Percentiles rank a stretch among this genome's conserved stretches.
phyloP scores from a whole-genome alignment of 2,113 vertebrate species.

The Paracanthobrama guichenoti region DNA sequence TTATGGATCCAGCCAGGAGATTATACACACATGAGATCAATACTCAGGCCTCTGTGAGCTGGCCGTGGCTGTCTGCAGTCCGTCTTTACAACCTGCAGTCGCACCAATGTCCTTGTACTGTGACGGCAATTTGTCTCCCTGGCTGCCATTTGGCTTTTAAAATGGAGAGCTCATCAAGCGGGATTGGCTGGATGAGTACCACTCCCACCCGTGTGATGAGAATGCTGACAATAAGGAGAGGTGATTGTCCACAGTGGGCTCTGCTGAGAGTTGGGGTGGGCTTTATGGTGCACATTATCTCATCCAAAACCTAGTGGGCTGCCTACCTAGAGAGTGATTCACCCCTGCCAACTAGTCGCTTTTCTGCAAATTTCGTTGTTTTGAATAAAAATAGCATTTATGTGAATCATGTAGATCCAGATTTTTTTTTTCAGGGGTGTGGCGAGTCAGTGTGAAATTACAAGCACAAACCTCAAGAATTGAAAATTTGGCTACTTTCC shows the following conservation, averaged over 20 bases:
- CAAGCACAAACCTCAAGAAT: too few relatives aligned
- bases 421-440: too few relatives aligned
- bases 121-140: conserved; percentile 36
- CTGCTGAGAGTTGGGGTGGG: conserved; percentile 24
- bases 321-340: background rate
- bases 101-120: conserved; percentile 46
- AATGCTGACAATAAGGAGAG: conserved; percentile 34
- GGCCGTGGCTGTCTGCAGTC: conserved; percentile 51
- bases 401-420: too few relatives aligned
- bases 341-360: too few relatives aligned
- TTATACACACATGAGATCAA: conserved; percentile 73
- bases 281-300: conserved; percentile 12
- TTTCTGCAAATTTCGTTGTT: too few relatives aligned
- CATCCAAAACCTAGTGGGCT: background rate
- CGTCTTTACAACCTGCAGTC: conserved; percentile 32
- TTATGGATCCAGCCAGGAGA: conserved; percentile 69
- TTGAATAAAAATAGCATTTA: too few relatives aligned
- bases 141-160: conserved; percentile 55
- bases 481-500: too few relatives aligned
- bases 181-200: conserved; percentile 33
- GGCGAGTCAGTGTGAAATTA: too few relatives aligned
- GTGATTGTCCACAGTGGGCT: conserved; percentile 21
- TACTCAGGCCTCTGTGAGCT: conserved; percentile 57
- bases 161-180: conserved; percentile 61
- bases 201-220: conserved; percentile 39